Percentiles rank a stretch among this genome's conserved stretches.
These are phyloP conservation scores for Catostylus mosaicus DNA, from an alignment of 30 jellyfish, hydroid and myxozoan species.

Conservation along the genomic window DNA sequence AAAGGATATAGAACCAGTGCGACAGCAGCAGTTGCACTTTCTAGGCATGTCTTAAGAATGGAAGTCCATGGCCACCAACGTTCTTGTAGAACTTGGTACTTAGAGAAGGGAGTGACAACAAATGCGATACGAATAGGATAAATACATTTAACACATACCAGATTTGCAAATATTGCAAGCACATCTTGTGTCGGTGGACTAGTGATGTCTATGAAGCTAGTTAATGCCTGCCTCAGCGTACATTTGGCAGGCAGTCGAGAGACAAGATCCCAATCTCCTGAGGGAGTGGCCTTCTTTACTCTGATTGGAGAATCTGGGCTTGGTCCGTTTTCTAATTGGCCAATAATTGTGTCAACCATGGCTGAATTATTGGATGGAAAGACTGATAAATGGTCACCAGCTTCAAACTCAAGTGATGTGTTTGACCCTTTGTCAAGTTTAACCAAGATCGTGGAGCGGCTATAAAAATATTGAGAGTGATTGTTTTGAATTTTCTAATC, in stretches of 20 bases:
- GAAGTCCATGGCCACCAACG: no score
- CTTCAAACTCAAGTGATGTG: conserved; percentile 32
- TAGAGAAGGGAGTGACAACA: neutral
- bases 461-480: neutral
- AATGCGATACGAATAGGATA: neutral
- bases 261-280: conserved; percentile 48
- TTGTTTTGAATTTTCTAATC: neutral
- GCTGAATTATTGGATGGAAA: conserved; percentile 55
- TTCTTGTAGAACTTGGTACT: no score
- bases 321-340: conserved; percentile 37
- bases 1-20: no score
- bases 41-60: no score
- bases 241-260: conserved; percentile 65
- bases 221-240: conserved; percentile 64
- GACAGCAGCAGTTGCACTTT: no score
- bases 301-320: conserved; percentile 28
- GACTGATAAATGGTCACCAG: conserved; percentile 70
- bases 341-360: conserved; percentile 57
- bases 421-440: conserved; percentile 20
- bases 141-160: conserved; percentile 56
- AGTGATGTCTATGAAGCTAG: conserved; percentile 76
- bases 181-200: conserved; percentile 84
- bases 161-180: conserved; percentile 49
- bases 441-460: conserved; percentile 73
- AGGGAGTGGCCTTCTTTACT: conserved; percentile 4